These are phyloP conservation scores for Procambarus virginalis DNA, from an alignment of 1,140 invertebrate species.

Conservation along the genomic window DNA sequence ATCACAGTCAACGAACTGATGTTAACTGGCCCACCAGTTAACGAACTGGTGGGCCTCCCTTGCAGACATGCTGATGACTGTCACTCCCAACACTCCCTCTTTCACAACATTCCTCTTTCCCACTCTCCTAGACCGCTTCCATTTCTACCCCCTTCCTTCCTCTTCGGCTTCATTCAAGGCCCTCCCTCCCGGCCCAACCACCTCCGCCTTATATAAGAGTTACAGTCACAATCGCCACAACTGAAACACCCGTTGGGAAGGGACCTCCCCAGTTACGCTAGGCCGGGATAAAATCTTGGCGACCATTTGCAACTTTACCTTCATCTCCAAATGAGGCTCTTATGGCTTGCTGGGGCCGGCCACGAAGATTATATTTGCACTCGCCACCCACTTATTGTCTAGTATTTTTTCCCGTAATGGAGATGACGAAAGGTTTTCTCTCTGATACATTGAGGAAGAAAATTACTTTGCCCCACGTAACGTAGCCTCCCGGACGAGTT, in stretches of 20 bases:
- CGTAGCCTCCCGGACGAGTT: no score
- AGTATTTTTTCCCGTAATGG: not conserved
- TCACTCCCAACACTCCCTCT: not conserved
- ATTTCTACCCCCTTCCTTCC: not conserved
- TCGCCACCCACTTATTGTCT: not conserved
- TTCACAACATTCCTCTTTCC: not conserved
- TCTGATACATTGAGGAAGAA: not conserved
- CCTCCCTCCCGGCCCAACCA: not conserved
- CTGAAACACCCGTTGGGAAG: not conserved
- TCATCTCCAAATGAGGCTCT: no score
- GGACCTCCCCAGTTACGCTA: not conserved
- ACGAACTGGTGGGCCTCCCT: no score
- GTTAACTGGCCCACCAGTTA: no score
- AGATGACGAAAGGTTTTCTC: slow-evolving; percentile 1
- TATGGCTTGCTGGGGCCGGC: no score
- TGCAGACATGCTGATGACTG: no score
- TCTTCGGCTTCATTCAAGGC: not conserved
- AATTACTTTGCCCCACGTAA: no score
- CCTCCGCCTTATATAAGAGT: not conserved
- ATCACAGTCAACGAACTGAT: no score
- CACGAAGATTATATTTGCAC: not conserved
- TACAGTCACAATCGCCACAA: no score
- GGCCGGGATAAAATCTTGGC: not conserved
- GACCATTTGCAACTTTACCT: no score
- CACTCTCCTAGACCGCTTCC: not conserved